Percentiles rank a stretch among this genome's conserved stretches.
phyloP scores from a whole-genome alignment of 2,797 vertebrate genomes.

The Telmatherina bonti region DNA sequence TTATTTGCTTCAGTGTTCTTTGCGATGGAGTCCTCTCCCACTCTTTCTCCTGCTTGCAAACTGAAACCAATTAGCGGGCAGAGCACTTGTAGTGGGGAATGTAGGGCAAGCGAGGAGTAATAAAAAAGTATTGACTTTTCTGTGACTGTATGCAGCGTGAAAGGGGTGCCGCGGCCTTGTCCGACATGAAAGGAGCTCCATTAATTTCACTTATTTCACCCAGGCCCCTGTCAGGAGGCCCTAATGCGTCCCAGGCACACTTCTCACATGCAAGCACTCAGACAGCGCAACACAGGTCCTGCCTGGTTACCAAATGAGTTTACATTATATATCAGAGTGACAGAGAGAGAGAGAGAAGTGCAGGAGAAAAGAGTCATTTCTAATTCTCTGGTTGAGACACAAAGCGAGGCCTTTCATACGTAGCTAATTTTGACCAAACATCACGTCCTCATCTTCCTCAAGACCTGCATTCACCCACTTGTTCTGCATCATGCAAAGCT shows the following conservation, averaged over 20 bases:
- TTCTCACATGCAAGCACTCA: conserved; percentile 87
- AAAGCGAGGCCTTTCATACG: conserved; percentile 79
- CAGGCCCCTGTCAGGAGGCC: conserved; percentile 89
- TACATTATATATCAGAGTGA: conserved; percentile 85
- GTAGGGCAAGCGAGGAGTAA: conserved; percentile 92
- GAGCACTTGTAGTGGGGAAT: conserved; percentile 92
- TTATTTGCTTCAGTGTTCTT: conserved; percentile 90
- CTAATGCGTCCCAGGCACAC: conserved; percentile 89
- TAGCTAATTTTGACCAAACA: conserved; percentile 61
- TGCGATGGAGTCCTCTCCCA: conserved; percentile 86
- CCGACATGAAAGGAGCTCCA: conserved; percentile 92
- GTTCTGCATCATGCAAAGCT: conserved; percentile 31
- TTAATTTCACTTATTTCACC: conserved; percentile 95
- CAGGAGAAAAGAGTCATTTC: conserved; percentile 76
- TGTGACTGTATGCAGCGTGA: conserved; percentile 91
- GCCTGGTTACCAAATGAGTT: conserved; percentile 84
- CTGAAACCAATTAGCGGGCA: conserved; percentile 92
- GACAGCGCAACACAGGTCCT: conserved; percentile 81
- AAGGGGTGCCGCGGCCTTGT: conserved; percentile 92
- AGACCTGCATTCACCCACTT: conserved; percentile 11
- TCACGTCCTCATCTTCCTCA: conserved; percentile 26
- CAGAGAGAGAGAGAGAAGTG: conserved; percentile 37
- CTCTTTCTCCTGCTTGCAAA: conserved; percentile 78
- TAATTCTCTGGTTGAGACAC: conserved; percentile 78
- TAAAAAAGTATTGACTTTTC: conserved; percentile 96